These are phyloP conservation scores for Drosophila ustulata DNA, from an alignment of 2,888 invertebrate genomes.

Conservation along the genomic window DNA sequence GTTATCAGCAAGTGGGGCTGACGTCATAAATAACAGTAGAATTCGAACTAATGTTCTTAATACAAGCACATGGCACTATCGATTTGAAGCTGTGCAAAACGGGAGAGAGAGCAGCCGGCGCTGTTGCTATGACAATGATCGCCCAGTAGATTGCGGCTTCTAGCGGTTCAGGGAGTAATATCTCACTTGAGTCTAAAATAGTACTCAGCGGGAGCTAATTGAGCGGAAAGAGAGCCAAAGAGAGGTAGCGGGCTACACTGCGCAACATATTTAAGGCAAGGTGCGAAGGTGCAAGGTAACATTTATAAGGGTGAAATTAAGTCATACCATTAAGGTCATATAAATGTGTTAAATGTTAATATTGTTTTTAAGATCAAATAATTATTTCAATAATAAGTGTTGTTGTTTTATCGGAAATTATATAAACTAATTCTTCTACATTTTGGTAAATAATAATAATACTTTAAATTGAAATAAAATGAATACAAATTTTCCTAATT, in stretches of 20 bases:
- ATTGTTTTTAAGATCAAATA: no score
- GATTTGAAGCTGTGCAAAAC: constrained; percentile 23
- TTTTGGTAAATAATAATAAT: no score
- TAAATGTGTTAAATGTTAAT: no score
- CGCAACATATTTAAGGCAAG: background rate
- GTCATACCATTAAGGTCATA: no score
- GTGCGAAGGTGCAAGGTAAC: no score
- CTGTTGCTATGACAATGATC: constrained; percentile 44
- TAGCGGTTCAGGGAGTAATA: constrained; percentile 17
- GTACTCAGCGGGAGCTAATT: constrained; percentile 14
- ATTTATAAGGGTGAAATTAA: background rate
- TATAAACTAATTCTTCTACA: no score
- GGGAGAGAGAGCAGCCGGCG: constrained; percentile 23
- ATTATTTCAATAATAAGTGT: no score
- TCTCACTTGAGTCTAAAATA: constrained; percentile 7
- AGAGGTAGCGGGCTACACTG: constrained; percentile 16
- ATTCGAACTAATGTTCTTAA: constrained; percentile 9
- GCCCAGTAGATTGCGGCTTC: constrained; percentile 2
- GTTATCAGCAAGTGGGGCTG: constrained; percentile 50
- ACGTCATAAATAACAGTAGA: constrained; percentile 69
- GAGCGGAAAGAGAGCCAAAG: constrained; percentile 18
- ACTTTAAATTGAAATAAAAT: no score
- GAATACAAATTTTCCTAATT: no score
- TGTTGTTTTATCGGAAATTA: no score
- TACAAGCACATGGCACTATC: constrained; percentile 12